Evolutionary conservation across 92 coral and sea anemone species (phyloP).

Genomic region (Phenganax stokvisi): DNA sequence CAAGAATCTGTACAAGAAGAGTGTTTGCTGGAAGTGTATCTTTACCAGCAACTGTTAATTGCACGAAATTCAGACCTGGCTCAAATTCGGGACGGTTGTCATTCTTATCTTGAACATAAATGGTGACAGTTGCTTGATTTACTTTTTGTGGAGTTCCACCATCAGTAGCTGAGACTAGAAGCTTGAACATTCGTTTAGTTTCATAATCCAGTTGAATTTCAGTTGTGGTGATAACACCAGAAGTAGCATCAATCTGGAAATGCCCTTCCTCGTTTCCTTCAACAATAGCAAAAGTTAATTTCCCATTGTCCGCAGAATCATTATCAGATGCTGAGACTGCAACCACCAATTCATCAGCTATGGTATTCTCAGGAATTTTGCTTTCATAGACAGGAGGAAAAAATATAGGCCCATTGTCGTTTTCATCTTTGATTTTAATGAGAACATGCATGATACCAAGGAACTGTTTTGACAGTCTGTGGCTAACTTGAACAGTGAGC

Average conservation of each 20-base stretch:
- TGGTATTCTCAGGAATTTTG: conserved; percentile 59
- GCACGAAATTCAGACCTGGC: conserved; percentile 36
- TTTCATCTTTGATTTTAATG: conserved; percentile 60
- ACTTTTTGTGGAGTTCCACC: conserved; percentile 55
- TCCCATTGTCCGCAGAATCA: conserved; percentile 64
- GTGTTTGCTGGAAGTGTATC: conserved; percentile 14
- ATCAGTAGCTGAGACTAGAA: conserved; percentile 62
- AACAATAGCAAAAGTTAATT: conserved; percentile 57
- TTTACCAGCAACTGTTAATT: conserved; percentile 40
- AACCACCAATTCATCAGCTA: conserved; percentile 61
- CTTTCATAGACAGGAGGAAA: conserved; percentile 85
- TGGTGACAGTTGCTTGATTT: conserved; percentile 53
- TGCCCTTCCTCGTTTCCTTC: conserved; percentile 64
- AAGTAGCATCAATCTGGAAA: conserved; percentile 57
- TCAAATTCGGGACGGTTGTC: conserved; percentile 69
- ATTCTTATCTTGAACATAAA: conserved; percentile 76
- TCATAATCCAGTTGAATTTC: conserved; percentile 60
- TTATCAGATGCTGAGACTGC: conserved; percentile 67
- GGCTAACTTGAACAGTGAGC: conserved; percentile 79
- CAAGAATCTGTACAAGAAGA: conserved; percentile 52
- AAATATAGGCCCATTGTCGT: conserved; percentile 78
- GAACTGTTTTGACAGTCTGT: conserved; percentile 65
- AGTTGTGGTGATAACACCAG: conserved; percentile 73
- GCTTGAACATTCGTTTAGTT: conserved; percentile 42
- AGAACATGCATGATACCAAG: conserved; percentile 73